A percentile compares a stretch with the other conserved stretches of the same genome.
phyloP scores from a whole-genome alignment of 2,113 vertebrate genomes.

The Manacus vitellinus region DNA sequence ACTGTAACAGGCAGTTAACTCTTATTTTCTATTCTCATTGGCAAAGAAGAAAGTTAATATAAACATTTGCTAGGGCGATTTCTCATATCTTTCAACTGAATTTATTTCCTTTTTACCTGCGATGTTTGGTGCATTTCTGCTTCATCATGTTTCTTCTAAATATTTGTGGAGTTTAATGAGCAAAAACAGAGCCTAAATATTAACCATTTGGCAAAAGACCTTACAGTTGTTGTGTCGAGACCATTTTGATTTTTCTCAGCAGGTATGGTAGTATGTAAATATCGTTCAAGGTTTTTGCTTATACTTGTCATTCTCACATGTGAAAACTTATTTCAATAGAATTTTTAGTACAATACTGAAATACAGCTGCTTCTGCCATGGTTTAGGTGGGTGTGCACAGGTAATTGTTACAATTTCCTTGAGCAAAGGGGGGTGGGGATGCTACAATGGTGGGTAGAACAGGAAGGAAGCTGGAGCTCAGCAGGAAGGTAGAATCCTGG shows the following conservation, averaged over 20 bases:
- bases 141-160: background rate
- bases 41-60: constrained; percentile 51
- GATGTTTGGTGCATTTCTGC: background rate
- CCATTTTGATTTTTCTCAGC: constrained; percentile 3
- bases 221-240: background rate
- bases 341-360: background rate
- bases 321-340: background rate
- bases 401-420: background rate
- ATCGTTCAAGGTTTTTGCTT: background rate
- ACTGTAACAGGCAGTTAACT: constrained; percentile 71
- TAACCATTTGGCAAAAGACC: background rate
- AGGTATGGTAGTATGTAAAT: background rate
- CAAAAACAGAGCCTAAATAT: background rate
- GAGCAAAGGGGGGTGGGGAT: background rate
- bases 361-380: background rate
- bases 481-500: background rate
- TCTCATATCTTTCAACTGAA: background rate
- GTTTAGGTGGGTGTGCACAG: background rate
- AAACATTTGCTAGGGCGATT: constrained; percentile 24
- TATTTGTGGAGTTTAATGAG: constrained; percentile 1
- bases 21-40: constrained; percentile 48
- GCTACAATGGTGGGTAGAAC: background rate
- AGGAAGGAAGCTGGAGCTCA: background rate
- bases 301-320: background rate
- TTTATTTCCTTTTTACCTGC: constrained; percentile 30